Evolutionary conservation across 2,797 vertebrate genomes (phyloP), one percentile per base, ranked within the genome.

Genomic region (Sebastes vulpes): DNA sequence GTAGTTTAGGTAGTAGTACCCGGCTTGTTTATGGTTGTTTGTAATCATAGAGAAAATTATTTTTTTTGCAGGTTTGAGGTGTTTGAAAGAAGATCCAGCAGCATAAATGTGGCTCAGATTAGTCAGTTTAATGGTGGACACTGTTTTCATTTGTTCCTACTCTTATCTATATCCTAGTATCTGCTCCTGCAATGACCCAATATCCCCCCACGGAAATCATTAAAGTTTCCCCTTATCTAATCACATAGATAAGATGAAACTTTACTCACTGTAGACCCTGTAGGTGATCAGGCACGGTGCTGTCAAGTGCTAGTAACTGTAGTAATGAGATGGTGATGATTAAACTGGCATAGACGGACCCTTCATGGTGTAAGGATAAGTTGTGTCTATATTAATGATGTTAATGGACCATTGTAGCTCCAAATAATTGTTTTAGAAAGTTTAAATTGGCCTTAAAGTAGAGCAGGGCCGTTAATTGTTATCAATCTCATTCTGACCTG

Each of bases 191-290:
- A 61, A 1, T 82, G 78, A 85, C 75, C 82, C 46, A 63, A 9
- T 87, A 88, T 61, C 42, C 25, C 25, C 18, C 28, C 21, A 6
- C 38, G 31, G 50, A 50, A 32, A 71, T 81, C 26, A 83, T 83
- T 82, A 67, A 69, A 66, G 28, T 68, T 70, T 58, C 59, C 38
- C 46, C 28, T 82, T 71, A 81, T 82, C 20, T 77, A 65, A 82
- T 81, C 56, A 25, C 70, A 59, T 25, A 65, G 60, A 78, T 79
- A 79, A 66, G 52, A 50, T 70, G 67, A 60, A 58, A 82, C 20
- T 65, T 54, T 21, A 58, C 61, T 77, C 38, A 26, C 65, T 54
- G 64, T 26, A 71, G 21, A 26, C 25, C 23, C 48, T 21, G 16
- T 2, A 65, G 42, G 18, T 8, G 11, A 46, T 53, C 12, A 26